Evolutionary conservation across 2,888 invertebrate species (phyloP).

Genomic region (Cephus pulcher): DNA sequence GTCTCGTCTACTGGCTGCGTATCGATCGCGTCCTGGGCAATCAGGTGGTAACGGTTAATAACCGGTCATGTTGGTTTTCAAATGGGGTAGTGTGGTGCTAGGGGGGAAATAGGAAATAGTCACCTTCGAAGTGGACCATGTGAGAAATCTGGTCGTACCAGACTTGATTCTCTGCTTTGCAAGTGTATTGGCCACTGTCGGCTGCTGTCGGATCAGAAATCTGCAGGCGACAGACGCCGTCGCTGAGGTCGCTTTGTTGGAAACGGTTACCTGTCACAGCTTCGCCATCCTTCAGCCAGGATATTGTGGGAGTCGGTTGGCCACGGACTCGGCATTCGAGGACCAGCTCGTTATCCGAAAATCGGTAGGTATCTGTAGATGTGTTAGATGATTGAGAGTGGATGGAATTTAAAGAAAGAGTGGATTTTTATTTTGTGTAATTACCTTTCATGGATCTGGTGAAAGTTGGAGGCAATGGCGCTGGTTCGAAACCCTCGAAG

Average conservation of each 20-base stretch:
- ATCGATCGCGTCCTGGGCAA: slow-evolving; percentile 31
- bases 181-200: slow-evolving; percentile 82
- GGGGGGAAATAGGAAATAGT: slow-evolving; percentile 39
- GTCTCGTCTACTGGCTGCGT: slow-evolving; percentile 32
- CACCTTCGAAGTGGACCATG: slow-evolving; percentile 77
- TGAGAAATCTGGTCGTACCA: slow-evolving; percentile 82
- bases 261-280: slow-evolving; percentile 73
- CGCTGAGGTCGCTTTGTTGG: slow-evolving; percentile 76
- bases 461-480: slow-evolving; percentile 79
- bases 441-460: slow-evolving; percentile 80
- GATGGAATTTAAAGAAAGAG: background rate
- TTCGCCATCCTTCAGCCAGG: slow-evolving; percentile 81
- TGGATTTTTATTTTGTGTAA: slow-evolving; percentile 27
- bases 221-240: slow-evolving; percentile 79
- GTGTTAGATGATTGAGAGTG: background rate
- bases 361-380: slow-evolving; percentile 76
- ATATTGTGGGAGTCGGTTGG: slow-evolving; percentile 78
- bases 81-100: slow-evolving; percentile 59
- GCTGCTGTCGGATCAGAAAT: slow-evolving; percentile 75
- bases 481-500: slow-evolving; percentile 78
- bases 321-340: slow-evolving; percentile 85
- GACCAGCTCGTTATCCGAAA: slow-evolving; percentile 78
- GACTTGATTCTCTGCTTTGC: slow-evolving; percentile 77
- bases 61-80: slow-evolving; percentile 24
- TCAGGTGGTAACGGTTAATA: background rate